These are phyloP conservation scores for Clavelina lepadiformis DNA, from an alignment of 23 tunicate species.

Conservation along the genomic window DNA sequence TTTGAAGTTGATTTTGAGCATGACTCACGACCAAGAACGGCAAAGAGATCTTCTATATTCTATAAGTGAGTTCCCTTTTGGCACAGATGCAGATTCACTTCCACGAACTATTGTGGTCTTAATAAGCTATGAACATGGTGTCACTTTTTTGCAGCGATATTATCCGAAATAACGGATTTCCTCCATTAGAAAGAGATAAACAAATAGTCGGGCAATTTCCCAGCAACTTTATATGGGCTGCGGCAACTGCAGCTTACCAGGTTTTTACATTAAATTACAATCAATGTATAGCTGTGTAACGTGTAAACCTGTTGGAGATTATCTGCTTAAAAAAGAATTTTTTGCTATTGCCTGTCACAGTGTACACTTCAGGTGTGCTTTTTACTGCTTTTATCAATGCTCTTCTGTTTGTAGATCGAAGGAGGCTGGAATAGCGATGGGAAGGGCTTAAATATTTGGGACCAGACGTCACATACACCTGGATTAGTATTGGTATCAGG, in stretches of 20 bases:
- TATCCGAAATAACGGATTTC: constrained; percentile 89
- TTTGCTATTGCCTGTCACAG: no score
- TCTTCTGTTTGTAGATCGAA: constrained; percentile 54
- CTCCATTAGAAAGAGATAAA: constrained; percentile 59
- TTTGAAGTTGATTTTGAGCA: constrained; percentile 89
- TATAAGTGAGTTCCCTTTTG: constrained; percentile 86
- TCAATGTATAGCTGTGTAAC: no score
- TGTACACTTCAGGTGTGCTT: no score
- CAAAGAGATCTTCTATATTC: constrained; percentile 73
- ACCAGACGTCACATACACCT: constrained; percentile 76
- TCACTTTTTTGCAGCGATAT: constrained; percentile 46
- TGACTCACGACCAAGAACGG: constrained; percentile 72
- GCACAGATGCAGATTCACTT: no score
- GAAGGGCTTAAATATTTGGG: constrained; percentile 88
- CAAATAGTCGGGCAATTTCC: constrained; percentile 68
- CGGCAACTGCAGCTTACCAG: constrained; percentile 82
- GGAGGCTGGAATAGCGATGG: constrained; percentile 82
- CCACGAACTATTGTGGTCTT: no score
- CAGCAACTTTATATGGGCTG: constrained; percentile 77
- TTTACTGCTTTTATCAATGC: not conserved
- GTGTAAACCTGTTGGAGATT: no score
- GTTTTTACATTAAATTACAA: no score
- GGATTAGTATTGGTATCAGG: constrained; percentile 41
- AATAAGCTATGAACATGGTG: not conserved
- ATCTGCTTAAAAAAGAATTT: no score